A percentile compares a stretch with the other conserved stretches of the same genome.
Conservation (phyloP, 2,888 invertebrate species). For the Dysmachus trigonus region DNA sequence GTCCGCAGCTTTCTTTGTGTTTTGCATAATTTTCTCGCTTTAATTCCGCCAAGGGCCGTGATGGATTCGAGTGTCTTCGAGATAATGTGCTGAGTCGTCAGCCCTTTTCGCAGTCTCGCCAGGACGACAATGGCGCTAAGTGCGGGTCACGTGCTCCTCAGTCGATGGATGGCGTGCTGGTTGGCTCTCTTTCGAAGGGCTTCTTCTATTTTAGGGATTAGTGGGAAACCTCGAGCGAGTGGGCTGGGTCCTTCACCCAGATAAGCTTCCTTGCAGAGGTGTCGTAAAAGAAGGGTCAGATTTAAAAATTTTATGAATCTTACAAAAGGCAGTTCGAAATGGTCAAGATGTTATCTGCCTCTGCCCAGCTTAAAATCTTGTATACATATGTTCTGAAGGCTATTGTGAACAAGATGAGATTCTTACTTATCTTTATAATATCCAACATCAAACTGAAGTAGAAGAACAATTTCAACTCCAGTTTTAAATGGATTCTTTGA, state of each 20-base stretch:
- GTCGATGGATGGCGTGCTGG: background rate
- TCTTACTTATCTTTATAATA: background rate
- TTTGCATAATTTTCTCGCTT: slow-evolving; percentile 37
- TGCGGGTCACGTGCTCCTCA: slow-evolving; percentile 12
- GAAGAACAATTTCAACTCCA: background rate
- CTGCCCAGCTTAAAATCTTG: background rate
- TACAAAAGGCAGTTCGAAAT: background rate
- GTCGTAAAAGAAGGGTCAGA: background rate
- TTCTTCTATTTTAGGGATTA: background rate
- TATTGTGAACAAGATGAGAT: background rate
- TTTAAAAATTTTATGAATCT: background rate
- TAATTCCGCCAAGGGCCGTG: slow-evolving; percentile 30
- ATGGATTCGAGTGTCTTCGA: slow-evolving; percentile 27
- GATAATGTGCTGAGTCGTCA: slow-evolving; percentile 24
- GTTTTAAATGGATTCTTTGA: too few species aligned
- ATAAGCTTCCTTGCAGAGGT: background rate
- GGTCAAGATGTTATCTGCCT: background rate
- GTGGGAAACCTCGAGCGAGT: background rate
- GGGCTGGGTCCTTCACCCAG: background rate
- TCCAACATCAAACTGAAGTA: background rate
- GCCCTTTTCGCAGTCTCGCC: slow-evolving; percentile 6
- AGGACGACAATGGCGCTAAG: background rate
- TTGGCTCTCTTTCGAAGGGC: background rate
- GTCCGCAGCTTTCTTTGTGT: background rate
- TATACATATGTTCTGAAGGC: background rate